A percentile compares a stretch with the other conserved stretches of the same genome.
Conservation (phyloP, 2,888 invertebrate species). For the Dugesia japonica region DNA sequence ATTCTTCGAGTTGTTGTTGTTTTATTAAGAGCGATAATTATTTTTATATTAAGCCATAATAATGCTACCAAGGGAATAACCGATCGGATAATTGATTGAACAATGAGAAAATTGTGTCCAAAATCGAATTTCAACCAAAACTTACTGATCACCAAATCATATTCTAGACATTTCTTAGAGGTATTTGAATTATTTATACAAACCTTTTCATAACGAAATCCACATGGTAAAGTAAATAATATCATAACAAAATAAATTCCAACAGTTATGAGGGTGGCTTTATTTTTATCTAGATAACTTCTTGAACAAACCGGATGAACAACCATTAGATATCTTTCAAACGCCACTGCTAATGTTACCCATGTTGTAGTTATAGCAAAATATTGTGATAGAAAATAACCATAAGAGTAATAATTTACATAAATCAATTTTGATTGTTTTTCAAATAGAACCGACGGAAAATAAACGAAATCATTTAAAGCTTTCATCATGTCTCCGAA, state of each 20-base stretch:
- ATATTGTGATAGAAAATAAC: conserved; percentile 43
- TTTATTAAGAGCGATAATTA: conserved; percentile 41
- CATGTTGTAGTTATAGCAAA: conserved; percentile 41
- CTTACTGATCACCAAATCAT: conserved; percentile 36
- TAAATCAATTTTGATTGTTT: conserved; percentile 26
- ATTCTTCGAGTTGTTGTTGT: conserved; percentile 39
- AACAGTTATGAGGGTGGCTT: conserved; percentile 40
- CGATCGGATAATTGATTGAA: conserved; percentile 42
- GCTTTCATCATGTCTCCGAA: conserved; percentile 26
- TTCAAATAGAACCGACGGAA: conserved; percentile 25
- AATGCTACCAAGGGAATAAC: conserved; percentile 43
- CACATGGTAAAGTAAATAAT: conserved; percentile 41
- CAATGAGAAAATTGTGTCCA: conserved; percentile 42
- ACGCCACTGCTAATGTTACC: conserved; percentile 43
- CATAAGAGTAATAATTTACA: conserved; percentile 39
- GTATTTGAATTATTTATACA: conserved; percentile 21
- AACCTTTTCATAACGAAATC: conserved; percentile 36
- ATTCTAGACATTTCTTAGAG: conserved; percentile 37
- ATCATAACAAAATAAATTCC: conserved; percentile 41
- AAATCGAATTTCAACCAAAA: conserved; percentile 40
- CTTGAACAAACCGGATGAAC: conserved; percentile 41
- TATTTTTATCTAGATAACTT: conserved; percentile 38
- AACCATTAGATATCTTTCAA: conserved; percentile 42
- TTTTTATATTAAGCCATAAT: conserved; percentile 41
- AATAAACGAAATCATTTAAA: conserved; percentile 33